Percentiles rank a stretch among this genome's conserved stretches.
Conservation (phyloP, 2,888 invertebrate genomes). For the Nephrocerus scutellatus region DNA sequence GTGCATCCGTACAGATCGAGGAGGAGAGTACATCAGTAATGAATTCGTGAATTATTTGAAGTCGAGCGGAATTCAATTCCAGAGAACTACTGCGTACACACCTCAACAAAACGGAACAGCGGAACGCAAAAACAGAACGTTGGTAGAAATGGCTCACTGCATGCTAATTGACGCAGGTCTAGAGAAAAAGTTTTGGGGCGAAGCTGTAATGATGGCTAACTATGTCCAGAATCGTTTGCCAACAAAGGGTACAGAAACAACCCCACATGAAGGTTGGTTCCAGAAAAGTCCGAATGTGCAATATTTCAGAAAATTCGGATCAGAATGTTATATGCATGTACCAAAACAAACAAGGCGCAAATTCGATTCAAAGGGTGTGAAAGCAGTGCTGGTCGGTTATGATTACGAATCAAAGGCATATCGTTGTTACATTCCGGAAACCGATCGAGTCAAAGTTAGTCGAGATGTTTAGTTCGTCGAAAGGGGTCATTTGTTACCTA, state of each 20-base stretch:
- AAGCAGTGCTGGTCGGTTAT: conserved; percentile 20
- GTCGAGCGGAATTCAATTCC: too few relatives aligned
- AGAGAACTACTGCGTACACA: conserved; percentile 3
- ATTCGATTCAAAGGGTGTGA: conserved; percentile 12
- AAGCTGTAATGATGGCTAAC: conserved; percentile 8
- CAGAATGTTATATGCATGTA: conserved; percentile 13
- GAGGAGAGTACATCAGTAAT: conserved; percentile 1
- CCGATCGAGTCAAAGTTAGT: too few relatives aligned
- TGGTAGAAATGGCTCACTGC: conserved; percentile 9
- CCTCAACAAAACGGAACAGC: conserved; percentile 6
- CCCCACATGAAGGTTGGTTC: conserved; percentile 8
- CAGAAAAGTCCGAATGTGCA: conserved; percentile 3
- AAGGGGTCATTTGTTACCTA: too few relatives aligned
- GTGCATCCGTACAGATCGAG: conserved; percentile 9
- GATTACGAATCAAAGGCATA: conserved; percentile 19
- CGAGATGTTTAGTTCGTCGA: too few relatives aligned
- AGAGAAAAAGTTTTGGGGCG: conserved; percentile 12
- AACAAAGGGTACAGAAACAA: conserved; percentile 10
- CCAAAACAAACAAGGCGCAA: conserved; percentile 19
- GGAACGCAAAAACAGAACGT: conserved; percentile 7
- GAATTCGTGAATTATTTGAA: not conserved
- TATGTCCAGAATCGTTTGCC: conserved; percentile 8
- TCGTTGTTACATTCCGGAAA: too few relatives aligned
- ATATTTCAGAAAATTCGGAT: conserved; percentile 2
- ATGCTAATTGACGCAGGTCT: conserved; percentile 3